A percentile compares a stretch with the other conserved stretches of the same genome.
These are phyloP conservation scores for Bugula neritina DNA, from an alignment of 2,888 invertebrate genomes.

Conservation along the genomic window DNA sequence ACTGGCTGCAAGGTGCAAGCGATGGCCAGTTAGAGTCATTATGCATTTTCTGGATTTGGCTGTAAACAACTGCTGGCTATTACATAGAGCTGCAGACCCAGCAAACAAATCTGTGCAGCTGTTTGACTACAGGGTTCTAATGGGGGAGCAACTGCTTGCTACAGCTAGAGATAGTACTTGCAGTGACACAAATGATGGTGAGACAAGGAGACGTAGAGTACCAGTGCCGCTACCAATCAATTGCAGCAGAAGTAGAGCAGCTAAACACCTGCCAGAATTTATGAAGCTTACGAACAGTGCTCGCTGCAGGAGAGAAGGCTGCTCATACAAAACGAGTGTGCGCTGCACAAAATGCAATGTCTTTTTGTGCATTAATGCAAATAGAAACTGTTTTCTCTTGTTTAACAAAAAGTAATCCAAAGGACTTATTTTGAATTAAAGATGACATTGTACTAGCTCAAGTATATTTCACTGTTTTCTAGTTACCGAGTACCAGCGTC, in stretches of 20 bases:
- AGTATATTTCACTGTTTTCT: neutral
- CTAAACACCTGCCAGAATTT: neutral
- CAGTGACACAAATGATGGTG: neutral
- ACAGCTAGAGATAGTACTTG: neutral
- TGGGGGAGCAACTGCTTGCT: neutral
- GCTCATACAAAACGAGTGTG: neutral
- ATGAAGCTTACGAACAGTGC: neutral
- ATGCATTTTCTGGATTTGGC: neutral
- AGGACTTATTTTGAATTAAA: no score
- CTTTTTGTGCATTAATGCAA: neutral
- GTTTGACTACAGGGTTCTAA: neutral
- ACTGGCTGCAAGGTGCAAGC: neutral
- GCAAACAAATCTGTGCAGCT: neutral
- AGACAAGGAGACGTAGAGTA: neutral
- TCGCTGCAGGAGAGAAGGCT: neutral
- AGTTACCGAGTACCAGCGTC: neutral
- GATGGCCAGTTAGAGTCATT: neutral
- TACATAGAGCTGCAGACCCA: neutral
- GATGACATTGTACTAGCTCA: neutral
- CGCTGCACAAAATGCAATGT: neutral
- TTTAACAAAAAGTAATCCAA: neutral
- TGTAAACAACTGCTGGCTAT: neutral
- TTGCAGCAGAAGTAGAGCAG: neutral
- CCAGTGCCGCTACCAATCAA: neutral
- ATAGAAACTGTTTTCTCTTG: neutral